Evolutionary conservation across 2,797 vertebrate genomes (phyloP).

Genomic region (Crocidura indochinensis): DNA sequence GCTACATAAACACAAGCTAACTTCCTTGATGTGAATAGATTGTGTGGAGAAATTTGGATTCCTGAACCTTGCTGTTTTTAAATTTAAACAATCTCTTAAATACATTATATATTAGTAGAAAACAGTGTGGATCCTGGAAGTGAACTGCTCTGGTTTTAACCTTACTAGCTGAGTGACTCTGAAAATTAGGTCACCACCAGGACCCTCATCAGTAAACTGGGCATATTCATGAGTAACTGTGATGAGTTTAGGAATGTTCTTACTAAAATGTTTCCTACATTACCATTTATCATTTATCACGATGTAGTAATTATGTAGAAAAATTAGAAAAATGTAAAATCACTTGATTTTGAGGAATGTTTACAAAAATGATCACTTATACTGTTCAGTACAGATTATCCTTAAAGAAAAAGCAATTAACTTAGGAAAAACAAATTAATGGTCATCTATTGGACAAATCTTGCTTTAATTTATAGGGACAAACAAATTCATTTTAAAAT

Average conservation of each 20-base stretch:
- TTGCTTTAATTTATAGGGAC: slow-evolving; percentile 21
- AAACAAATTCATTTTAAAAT: slow-evolving; percentile 33
- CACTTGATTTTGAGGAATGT: background rate
- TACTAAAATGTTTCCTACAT: fast-evolving
- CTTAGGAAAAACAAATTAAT: background rate
- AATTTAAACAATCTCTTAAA: background rate
- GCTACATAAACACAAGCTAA: background rate
- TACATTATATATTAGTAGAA: background rate
- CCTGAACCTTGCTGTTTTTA: background rate
- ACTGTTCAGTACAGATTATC: background rate
- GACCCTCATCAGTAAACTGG: background rate
- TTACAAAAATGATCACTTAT: background rate
- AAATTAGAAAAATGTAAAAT: background rate
- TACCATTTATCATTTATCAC: background rate
- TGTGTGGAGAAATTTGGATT: background rate
- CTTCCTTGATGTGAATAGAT: too few species aligned
- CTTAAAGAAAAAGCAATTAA: slow-evolving; percentile 7
- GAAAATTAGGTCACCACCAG: background rate
- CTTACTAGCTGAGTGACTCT: background rate
- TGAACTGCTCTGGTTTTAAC: background rate
- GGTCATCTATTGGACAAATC: background rate
- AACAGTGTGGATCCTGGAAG: background rate
- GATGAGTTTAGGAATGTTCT: background rate
- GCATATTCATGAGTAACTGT: too few species aligned
- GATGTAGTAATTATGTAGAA: background rate